Evolutionary conservation across 2,888 invertebrate species (phyloP), one percentile per base, ranked within the genome.

Genomic region (Andrena marginata): DNA sequence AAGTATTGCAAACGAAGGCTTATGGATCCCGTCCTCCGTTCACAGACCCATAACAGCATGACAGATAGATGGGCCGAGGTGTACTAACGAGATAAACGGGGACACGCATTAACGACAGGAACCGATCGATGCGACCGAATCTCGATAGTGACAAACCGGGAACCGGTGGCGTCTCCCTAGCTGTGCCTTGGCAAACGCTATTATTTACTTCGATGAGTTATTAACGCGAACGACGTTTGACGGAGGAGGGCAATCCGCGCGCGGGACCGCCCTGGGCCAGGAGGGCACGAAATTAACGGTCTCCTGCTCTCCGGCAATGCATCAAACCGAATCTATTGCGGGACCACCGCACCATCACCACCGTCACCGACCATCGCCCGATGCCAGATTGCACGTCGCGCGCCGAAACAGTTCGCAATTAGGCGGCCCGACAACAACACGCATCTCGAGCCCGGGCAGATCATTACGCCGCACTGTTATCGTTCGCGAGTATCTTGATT

Each of bases 251-350:
- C 73, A 79, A 86, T 84, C 78, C 85, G 77, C 81, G 86, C 77
- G 77, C 70, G 84, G 87, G 77, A 86, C 85, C 73, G 90, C 86
- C 90, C 88, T 88, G 87, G 84, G 79, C 71, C 85, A 83, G 68
- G 77, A 88, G 88, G 84, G 80, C 87, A 85, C 87, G 88, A 91
- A 92, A 93, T 92, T 92, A 92, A 92, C 90, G 90, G 87, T 89
- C 87, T 89, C 81, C 82, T 62, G 80, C 79, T 78, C 79, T 80
- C 85, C 73, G 85, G 81, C 87, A 85, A 87, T 90, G 90, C 91
- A 88, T 92, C 91, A 92, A 91, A 90, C 91, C 82, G 89, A 91
- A 90, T 91, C 88, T 81, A 92, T 92, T 92, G 91, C 91, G 83
- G 82, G 77, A 88, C 85, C 87, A 69, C 78, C 75, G 63, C 72